Evolutionary conservation across 2,888 invertebrate genomes (phyloP), one percentile per base, ranked within the genome.

Genomic region (Gandaritis pyraliata): DNA sequence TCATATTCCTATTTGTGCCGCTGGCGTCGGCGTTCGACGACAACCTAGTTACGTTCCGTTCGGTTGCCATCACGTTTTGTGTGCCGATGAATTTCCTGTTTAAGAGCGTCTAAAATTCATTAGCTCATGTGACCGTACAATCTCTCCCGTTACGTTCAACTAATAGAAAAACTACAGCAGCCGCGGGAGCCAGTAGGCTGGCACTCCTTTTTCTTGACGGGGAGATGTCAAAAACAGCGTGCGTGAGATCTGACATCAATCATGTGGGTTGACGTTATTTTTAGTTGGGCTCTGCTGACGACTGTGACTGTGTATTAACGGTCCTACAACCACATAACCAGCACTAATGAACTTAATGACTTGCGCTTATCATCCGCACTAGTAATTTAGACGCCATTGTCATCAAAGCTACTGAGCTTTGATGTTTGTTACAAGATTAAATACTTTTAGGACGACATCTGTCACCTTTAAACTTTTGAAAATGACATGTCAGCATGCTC

Each of bases 241-340:
- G 82, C 82, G 81, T 83, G 85, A 78, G 80, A 82, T 84, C 77
- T 75, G 78, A 84, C 88, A 90, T 90, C 89, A 88, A 90, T 90
- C 89, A 89, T 85, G 80, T 82, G 74, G 81, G 80, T 74, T 80
- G 76, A 71, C 78, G 83, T 83, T 87, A 88, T 90, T 89, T 88
- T 82, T 76, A 76, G 81, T 77, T 72, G 70, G 73, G 73, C 78
- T 72, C 76, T 74, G 77, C 75, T 76, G 79, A 79, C 79, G 72
- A 82, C 73, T 66, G 72, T 69, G 72, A 73, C 66, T 54, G n/a
- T 70, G 73, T 75, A 77, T 76, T 78, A 78, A 75, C 73, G 69
- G 70, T 66, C 70, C 66, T 64, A 71, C 70, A 72, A 62, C 69
- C 65, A 65, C 58, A 52, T n/a, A n/a, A n/a, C 38, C 65, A 58